Evolutionary conservation across 2,797 vertebrate species (phyloP).

Genomic region (Gymnodraco acuticeps): DNA sequence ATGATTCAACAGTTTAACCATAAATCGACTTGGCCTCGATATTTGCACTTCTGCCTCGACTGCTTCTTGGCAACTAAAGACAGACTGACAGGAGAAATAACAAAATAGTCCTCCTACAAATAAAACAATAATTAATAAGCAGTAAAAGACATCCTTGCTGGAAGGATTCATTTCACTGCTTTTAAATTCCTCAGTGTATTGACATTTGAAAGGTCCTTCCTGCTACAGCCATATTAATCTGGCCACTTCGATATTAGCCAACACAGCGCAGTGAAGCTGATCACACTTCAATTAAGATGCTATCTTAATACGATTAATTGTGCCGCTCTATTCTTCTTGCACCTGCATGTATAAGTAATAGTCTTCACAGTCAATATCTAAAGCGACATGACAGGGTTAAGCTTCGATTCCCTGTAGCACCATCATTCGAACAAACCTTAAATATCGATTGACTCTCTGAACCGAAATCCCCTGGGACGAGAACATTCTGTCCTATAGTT

Average conservation of each 20-base stretch:
- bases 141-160: too few species aligned
- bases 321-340: background rate
- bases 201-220: background rate
- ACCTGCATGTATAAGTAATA: background rate
- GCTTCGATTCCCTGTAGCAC: background rate
- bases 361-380: background rate
- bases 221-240: background rate
- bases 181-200: background rate
- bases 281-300: background rate
- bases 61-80: background rate
- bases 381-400: background rate
- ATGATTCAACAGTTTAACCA: background rate
- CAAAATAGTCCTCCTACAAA: background rate
- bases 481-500: background rate
- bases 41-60: background rate
- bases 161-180: too few species aligned
- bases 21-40: background rate
- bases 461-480: constrained; percentile 13
- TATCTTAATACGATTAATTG: background rate
- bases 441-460: constrained; percentile 6
- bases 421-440: constrained; percentile 7
- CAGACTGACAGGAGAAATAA: background rate
- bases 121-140: too few species aligned
- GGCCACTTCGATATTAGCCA: background rate
- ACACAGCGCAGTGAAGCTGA: background rate